A percentile compares a stretch with the other conserved stretches of the same genome.
Conservation (phyloP, 2,797 vertebrate genomes). For the Hemibagrus guttatus region DNA sequence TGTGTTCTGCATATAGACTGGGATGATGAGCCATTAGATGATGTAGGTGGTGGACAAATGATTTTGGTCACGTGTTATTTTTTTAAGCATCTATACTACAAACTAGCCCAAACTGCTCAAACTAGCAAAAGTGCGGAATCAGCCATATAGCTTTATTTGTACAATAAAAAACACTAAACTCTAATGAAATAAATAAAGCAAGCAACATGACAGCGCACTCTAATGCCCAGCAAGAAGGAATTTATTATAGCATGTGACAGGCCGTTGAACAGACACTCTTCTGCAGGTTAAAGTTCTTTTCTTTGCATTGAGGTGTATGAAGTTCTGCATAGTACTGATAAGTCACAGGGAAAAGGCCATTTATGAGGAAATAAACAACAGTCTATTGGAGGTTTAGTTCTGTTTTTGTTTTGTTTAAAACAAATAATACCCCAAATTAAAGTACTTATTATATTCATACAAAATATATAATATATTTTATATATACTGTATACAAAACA, state of each 20-base stretch:
- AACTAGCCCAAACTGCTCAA: not conserved
- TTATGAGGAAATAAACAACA: constrained; percentile 66
- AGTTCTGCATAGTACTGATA: constrained; percentile 73
- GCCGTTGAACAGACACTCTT: constrained; percentile 42
- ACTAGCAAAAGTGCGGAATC: not conserved
- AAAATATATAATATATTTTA: constrained; percentile 72
- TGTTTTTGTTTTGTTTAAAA: constrained; percentile 64
- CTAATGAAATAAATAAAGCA: not conserved
- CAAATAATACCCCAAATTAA: constrained; percentile 72
- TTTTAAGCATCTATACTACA: not conserved
- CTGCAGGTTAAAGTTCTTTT: constrained; percentile 54
- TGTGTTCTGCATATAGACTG: not conserved
- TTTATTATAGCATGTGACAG: constrained; percentile 59
- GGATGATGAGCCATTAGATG: not conserved
- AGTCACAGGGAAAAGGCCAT: constrained; percentile 72
- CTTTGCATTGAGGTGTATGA: constrained; percentile 58
- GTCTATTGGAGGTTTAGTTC: constrained; percentile 58
- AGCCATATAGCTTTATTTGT: not conserved
- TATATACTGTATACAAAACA: constrained; percentile 78
- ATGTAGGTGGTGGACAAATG: not conserved
- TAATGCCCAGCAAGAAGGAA: constrained; percentile 53
- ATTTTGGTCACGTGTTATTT: not conserved
- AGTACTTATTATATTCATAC: constrained; percentile 75
- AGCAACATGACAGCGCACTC: not conserved
- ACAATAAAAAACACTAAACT: not conserved